Conservation (phyloP, 1,140 invertebrate genomes). For the Belonocnema kinseyi region DNA sequence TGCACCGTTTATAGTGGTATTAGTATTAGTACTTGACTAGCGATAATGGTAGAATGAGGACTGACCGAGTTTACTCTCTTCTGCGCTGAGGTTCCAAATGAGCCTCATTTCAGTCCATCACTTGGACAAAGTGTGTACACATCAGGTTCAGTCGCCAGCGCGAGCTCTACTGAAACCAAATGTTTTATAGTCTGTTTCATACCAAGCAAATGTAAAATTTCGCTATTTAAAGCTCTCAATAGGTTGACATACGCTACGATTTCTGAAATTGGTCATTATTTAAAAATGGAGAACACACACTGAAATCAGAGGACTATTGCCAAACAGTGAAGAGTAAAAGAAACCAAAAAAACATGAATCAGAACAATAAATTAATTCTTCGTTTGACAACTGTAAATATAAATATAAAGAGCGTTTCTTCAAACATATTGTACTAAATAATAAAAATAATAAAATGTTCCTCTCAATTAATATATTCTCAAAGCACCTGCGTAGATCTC, state of each 20-base stretch:
- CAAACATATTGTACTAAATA: no score
- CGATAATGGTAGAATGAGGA: constrained; percentile 32
- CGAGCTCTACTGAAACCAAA: no score
- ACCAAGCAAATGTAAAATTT: background rate
- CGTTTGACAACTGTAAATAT: no score
- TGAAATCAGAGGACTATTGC: no score
- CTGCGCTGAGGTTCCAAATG: constrained; percentile 56
- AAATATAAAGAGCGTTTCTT: no score
- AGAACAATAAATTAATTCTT: no score
- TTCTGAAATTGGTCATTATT: background rate
- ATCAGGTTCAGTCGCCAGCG: constrained; percentile 37
- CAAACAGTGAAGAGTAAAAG: no score
- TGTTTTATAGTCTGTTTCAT: background rate
- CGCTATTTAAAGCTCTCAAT: background rate
- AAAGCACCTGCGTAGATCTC: no score
- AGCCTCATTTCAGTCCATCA: constrained; percentile 62
- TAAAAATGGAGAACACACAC: background rate
- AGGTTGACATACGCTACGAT: no score
- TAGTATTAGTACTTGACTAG: constrained; percentile 13
- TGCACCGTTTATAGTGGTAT: background rate
- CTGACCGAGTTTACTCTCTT: constrained; percentile 51
- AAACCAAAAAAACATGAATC: no score
- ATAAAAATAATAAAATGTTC: no score
- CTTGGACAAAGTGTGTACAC: constrained; percentile 51
- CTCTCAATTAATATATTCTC: no score